phyloP scores from a whole-genome alignment of 2,113 vertebrate species.

The Edolisoma coerulescens region DNA sequence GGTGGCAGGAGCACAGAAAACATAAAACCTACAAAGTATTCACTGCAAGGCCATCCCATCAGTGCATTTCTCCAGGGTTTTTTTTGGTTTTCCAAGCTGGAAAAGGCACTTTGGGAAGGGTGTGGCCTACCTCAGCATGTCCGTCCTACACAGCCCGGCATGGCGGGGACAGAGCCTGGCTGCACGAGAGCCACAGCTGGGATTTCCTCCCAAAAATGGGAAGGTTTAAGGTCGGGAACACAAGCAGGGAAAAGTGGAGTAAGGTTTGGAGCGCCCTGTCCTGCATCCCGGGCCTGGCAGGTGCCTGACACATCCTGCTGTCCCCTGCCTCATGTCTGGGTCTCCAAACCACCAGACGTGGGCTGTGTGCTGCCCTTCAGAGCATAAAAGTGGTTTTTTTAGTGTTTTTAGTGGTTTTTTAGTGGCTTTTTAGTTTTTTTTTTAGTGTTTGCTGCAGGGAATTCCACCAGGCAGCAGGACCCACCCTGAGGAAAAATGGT shows the following conservation, averaged over 20 bases:
- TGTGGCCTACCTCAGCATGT: background rate
- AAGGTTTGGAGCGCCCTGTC: background rate
- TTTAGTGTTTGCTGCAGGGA: background rate
- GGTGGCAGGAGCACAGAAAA: background rate
- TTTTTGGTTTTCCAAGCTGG: background rate
- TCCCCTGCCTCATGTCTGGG: conserved; percentile 6
- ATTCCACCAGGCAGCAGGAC: background rate
- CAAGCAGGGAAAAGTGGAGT: fast-evolving
- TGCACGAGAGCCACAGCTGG: fast-evolving
- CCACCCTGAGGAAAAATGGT: background rate
- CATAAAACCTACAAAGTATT: background rate
- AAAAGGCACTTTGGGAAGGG: background rate
- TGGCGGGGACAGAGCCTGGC: background rate
- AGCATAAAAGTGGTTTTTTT: background rate
- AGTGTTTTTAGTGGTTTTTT: too few species aligned
- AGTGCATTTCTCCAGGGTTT: background rate
- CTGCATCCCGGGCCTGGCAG: background rate
- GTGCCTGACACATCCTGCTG: background rate
- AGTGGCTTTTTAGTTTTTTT: background rate
- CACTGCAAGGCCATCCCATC: background rate
- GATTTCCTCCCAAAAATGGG: background rate
- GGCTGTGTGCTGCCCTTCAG: background rate
- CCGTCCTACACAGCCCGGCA: background rate
- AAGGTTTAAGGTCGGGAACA: background rate
- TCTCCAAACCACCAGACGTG: background rate